These are phyloP conservation scores for Mus spretus DNA, from an alignment of 2,797 vertebrate species.

Conservation along the genomic window DNA sequence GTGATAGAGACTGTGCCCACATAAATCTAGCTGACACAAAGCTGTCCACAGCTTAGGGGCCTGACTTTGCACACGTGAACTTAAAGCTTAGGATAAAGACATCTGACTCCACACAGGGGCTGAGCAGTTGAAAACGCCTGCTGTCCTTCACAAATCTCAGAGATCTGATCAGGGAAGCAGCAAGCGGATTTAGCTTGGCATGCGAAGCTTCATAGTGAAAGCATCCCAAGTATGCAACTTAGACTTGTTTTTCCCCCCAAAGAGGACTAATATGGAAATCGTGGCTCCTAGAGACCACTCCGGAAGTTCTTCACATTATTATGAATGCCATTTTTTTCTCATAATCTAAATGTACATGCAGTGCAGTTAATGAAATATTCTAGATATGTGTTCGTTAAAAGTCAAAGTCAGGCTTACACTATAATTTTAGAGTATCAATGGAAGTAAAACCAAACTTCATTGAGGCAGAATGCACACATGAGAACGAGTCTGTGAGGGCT, in stretches of 20 bases:
- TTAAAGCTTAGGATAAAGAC: slow-evolving; percentile 40
- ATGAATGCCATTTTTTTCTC: slow-evolving; percentile 89
- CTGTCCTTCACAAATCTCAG: slow-evolving; percentile 84
- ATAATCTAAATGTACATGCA: slow-evolving; percentile 89
- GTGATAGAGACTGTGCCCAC: background rate
- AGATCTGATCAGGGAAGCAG: slow-evolving; percentile 85
- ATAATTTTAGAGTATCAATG: slow-evolving; percentile 89
- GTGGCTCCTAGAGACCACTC: slow-evolving; percentile 88
- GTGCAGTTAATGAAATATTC: slow-evolving; percentile 89
- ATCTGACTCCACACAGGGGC: slow-evolving; percentile 58
- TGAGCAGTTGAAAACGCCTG: slow-evolving; percentile 60
- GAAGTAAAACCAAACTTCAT: slow-evolving; percentile 79
- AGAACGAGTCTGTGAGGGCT: slow-evolving; percentile 76
- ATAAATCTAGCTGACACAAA: slow-evolving; percentile 39
- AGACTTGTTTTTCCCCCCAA: slow-evolving; percentile 88
- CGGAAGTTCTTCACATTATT: slow-evolving; percentile 91
- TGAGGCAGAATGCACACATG: background rate
- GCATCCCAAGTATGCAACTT: slow-evolving; percentile 90
- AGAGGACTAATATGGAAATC: slow-evolving; percentile 92
- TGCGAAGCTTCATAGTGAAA: slow-evolving; percentile 88
- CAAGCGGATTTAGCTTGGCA: slow-evolving; percentile 88
- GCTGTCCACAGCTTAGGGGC: background rate
- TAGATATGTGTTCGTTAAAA: slow-evolving; percentile 90
- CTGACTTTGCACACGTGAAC: slow-evolving; percentile 49
- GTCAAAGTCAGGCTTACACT: slow-evolving; percentile 87